Percentiles rank a stretch among this genome's conserved stretches.
These are phyloP conservation scores for Sycophila sp. DNA, from an alignment of 1,140 invertebrate species.

Conservation along the genomic window DNA sequence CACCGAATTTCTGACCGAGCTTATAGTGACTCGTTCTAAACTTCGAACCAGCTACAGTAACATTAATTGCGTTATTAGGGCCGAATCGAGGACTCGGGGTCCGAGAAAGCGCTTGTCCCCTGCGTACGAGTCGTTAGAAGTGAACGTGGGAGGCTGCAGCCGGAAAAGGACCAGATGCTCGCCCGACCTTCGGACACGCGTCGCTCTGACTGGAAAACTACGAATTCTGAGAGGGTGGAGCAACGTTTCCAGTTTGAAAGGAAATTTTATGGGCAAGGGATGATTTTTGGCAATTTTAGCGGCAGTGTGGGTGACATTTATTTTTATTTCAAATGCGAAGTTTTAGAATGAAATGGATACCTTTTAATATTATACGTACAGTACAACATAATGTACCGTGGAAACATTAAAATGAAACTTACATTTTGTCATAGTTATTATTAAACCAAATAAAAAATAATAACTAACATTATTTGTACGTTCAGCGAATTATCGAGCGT, in stretches of 20 bases:
- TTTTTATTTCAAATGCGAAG: too few relatives aligned
- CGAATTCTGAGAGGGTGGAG: not conserved
- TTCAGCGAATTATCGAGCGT: too few relatives aligned
- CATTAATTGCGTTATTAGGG: conserved; percentile 59
- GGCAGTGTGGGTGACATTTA: too few relatives aligned
- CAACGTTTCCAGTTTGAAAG: not conserved
- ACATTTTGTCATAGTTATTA: too few relatives aligned
- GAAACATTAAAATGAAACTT: too few relatives aligned
- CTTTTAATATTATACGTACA: too few relatives aligned
- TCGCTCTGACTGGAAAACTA: not conserved
- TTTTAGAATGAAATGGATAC: too few relatives aligned
- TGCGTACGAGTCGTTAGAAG: conserved; percentile 54
- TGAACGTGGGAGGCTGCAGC: conserved; percentile 33
- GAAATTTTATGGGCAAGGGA: not conserved
- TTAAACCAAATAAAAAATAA: too few relatives aligned
- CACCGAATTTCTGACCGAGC: conserved; percentile 22
- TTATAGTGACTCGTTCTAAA: conserved; percentile 23
- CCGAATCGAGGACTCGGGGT: conserved; percentile 8
- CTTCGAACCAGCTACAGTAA: conserved; percentile 46
- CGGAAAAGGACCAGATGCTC: conserved; percentile 25
- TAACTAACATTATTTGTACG: not conserved
- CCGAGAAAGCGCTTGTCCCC: conserved; percentile 54
- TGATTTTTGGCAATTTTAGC: not conserved
- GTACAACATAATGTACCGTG: too few relatives aligned
- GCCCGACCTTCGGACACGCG: not conserved